phyloP scores from a whole-genome alignment of 2,888 invertebrate species.

The Diaprepes abbreviatus region DNA sequence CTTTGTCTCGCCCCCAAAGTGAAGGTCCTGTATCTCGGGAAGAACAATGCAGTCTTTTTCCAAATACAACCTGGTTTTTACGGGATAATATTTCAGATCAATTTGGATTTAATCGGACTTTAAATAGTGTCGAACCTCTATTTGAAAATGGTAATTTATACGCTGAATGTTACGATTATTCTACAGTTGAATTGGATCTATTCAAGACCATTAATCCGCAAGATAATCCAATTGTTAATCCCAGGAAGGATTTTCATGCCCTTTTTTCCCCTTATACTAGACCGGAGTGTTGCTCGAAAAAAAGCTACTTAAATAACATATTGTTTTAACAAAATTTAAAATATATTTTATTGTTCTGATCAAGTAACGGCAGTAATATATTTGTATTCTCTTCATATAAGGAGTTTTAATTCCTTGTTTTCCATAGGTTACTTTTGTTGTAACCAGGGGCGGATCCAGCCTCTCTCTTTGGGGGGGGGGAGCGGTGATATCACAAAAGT shows the following conservation, averaged over 20 bases:
- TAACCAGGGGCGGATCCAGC: too few relatives aligned
- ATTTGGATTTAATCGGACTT: slow-evolving; percentile 38
- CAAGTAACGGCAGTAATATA: too few relatives aligned
- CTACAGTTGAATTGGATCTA: slow-evolving; percentile 11
- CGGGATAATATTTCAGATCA: slow-evolving; percentile 33
- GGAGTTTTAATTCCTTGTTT: too few relatives aligned
- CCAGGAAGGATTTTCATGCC: slow-evolving; percentile 18
- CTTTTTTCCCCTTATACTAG: slow-evolving; percentile 35
- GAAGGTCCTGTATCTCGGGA: neutral
- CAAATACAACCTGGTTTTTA: slow-evolving; percentile 31
- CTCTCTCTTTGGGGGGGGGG: too few relatives aligned
- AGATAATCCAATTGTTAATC: neutral
- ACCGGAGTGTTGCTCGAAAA: neutral
- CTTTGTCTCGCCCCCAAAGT: too few relatives aligned
- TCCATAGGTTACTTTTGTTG: too few relatives aligned
- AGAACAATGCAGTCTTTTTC: slow-evolving; percentile 2
- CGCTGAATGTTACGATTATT: slow-evolving; percentile 26
- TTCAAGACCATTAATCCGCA: slow-evolving; percentile 11
- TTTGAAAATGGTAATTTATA: slow-evolving; percentile 38
- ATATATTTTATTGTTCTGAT: too few relatives aligned
- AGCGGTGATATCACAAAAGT: too few relatives aligned
- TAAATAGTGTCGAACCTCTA: slow-evolving; percentile 33
- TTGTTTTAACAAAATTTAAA: too few relatives aligned
- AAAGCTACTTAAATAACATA: neutral
- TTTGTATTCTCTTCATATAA: too few relatives aligned